Percentiles rank a stretch among this genome's conserved stretches.
Evolutionary conservation across 2,888 invertebrate genomes (phyloP).

Genomic region (Lissonota sp.): DNA sequence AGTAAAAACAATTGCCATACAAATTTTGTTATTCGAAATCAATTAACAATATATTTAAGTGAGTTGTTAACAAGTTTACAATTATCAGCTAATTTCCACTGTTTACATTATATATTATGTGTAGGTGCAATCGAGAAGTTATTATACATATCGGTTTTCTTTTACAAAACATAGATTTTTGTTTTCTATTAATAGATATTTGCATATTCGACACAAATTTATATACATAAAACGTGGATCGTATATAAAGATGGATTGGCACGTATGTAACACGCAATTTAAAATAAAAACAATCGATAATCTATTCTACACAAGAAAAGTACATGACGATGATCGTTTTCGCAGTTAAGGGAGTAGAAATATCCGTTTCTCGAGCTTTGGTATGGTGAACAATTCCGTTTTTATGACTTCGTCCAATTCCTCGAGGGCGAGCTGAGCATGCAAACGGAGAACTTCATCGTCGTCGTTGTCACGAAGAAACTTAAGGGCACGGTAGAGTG

Average conservation of each 20-base stretch:
- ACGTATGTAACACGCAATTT: slow-evolving; percentile 13
- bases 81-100: slow-evolving; percentile 14
- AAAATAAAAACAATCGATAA: slow-evolving; percentile 22
- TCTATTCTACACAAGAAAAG: neutral
- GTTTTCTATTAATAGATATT: neutral
- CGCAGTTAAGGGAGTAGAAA: slow-evolving; percentile 61
- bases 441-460: slow-evolving; percentile 88
- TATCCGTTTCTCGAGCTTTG: slow-evolving; percentile 86
- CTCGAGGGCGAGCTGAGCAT: slow-evolving; percentile 91
- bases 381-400: slow-evolving; percentile 86
- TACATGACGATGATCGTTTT: slow-evolving; percentile 31
- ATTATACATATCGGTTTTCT: slow-evolving; percentile 21
- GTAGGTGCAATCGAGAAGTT: slow-evolving; percentile 9
- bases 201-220: slow-evolving; percentile 17
- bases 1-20: neutral
- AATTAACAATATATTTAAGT: slow-evolving; percentile 10
- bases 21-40: slow-evolving; percentile 1
- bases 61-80: slow-evolving; percentile 13
- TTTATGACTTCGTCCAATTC: slow-evolving; percentile 90
- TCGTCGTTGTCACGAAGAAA: slow-evolving; percentile 88
- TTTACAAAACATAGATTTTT: slow-evolving; percentile 11
- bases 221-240: slow-evolving; percentile 2
- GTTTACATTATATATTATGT: neutral
- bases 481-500: slow-evolving; percentile 90
- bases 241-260: slow-evolving; percentile 34